Percentiles rank a stretch among this genome's conserved stretches.
phyloP scores from a whole-genome alignment of 2,797 vertebrate species.

The Anniella stebbinsi region DNA sequence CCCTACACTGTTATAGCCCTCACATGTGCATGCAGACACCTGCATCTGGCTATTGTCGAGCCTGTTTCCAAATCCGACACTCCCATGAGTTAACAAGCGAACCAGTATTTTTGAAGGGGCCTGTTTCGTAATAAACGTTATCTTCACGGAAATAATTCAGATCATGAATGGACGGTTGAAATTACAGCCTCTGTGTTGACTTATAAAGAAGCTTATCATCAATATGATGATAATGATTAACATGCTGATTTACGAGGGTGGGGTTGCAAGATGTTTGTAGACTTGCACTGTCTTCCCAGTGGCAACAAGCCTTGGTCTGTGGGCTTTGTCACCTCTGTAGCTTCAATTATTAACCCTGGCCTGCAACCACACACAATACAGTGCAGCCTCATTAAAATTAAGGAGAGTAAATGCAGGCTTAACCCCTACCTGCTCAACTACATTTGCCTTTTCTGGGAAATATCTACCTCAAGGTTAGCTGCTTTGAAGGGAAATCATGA shows the following conservation, averaged over 20 bases:
- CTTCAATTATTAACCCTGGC: slow-evolving; percentile 35
- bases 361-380: slow-evolving; percentile 18
- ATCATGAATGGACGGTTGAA: slow-evolving; percentile 62
- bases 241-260: slow-evolving; percentile 70
- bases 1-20: background rate
- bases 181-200: slow-evolving; percentile 65
- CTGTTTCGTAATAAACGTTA: slow-evolving; percentile 69
- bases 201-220: slow-evolving; percentile 69
- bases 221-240: slow-evolving; percentile 73
- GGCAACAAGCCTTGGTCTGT: slow-evolving; percentile 35
- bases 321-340: slow-evolving; percentile 45
- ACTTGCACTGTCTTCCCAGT: slow-evolving; percentile 52
- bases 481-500: background rate
- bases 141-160: slow-evolving; percentile 70
- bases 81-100: slow-evolving; percentile 5
- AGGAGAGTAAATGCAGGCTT: slow-evolving; percentile 9
- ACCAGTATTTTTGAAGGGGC: slow-evolving; percentile 64
- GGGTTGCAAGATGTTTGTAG: slow-evolving; percentile 64
- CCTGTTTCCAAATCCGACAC: slow-evolving; percentile 1
- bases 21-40: background rate
- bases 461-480: slow-evolving; percentile 17
- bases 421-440: slow-evolving; percentile 22
- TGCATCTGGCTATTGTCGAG: background rate
- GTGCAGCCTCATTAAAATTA: slow-evolving; percentile 3
- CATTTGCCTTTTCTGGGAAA: slow-evolving; percentile 13